These are phyloP conservation scores for Lepidurus packardi DNA, from an alignment of 1,140 invertebrate genomes.

Conservation along the genomic window DNA sequence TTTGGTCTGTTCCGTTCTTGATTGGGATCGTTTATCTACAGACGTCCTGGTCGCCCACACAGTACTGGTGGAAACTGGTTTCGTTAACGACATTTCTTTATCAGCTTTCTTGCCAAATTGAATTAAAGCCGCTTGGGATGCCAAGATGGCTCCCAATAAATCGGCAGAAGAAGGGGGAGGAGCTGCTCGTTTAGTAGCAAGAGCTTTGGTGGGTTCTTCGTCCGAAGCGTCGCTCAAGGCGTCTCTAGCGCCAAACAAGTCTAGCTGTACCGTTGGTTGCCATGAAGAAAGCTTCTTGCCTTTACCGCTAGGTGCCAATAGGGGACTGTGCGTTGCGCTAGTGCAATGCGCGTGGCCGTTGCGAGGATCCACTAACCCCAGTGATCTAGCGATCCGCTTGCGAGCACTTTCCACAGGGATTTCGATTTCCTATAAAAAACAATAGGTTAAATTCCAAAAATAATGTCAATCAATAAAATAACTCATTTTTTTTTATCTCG, in stretches of 20 bases:
- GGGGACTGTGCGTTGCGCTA: not conserved
- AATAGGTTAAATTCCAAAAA: too few species aligned
- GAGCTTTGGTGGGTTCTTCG: not conserved
- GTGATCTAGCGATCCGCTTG: not conserved
- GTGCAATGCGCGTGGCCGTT: not conserved
- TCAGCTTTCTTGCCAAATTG: slow-evolving; percentile 14
- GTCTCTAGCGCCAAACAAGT: not conserved
- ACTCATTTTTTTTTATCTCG: too few species aligned
- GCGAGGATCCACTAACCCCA: not conserved
- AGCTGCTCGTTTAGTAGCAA: not conserved
- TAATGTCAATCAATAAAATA: too few species aligned
- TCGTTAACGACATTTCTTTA: not conserved
- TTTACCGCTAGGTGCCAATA: not conserved
- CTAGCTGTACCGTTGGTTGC: not conserved
- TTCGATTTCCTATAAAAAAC: not conserved
- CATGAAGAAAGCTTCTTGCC: not conserved
- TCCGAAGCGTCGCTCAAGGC: not conserved
- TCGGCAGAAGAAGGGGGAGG: not conserved
- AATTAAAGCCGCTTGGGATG: slow-evolving; percentile 27
- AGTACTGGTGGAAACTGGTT: not conserved
- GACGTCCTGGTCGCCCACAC: not conserved
- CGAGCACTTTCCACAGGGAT: not conserved
- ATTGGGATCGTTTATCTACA: too few species aligned
- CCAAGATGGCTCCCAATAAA: slow-evolving; percentile 27
- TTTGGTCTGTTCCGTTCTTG: too few species aligned